A percentile compares a stretch with the other conserved stretches of the same genome.
Evolutionary conservation across 2,113 vertebrate genomes (phyloP).

Genomic region (Furnarius figulus): DNA sequence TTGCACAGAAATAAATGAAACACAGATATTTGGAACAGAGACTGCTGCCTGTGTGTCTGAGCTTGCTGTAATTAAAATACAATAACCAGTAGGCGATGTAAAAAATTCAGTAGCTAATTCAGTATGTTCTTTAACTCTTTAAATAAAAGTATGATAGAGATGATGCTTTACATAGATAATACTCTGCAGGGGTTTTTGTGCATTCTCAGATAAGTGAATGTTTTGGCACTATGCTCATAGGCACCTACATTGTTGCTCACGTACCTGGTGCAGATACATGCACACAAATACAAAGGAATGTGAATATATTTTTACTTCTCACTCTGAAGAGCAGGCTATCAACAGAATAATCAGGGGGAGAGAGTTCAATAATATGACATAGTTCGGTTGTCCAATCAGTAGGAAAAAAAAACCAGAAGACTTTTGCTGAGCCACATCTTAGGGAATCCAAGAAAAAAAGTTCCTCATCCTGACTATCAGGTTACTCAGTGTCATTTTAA

Average conservation of each 20-base stretch:
- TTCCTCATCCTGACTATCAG: neutral
- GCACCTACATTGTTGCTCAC: neutral
- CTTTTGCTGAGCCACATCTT: neutral
- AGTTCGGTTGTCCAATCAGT: neutral
- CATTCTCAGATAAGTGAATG: neutral
- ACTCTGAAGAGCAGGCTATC: neutral
- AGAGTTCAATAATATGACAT: neutral
- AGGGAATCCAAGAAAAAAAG: neutral
- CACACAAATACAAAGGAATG: neutral
- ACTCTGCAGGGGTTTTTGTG: neutral
- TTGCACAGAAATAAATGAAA: conserved; percentile 83
- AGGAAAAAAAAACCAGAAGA: neutral
- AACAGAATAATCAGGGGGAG: neutral
- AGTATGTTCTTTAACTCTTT: conserved; percentile 65
- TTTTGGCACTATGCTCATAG: neutral
- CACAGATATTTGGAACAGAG: conserved; percentile 80
- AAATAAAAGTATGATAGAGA: conserved; percentile 41
- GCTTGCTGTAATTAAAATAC: conserved; percentile 78
- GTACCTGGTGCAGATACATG: fast-evolving
- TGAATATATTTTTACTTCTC: neutral
- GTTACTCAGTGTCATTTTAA: neutral
- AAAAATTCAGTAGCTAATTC: conserved; percentile 71
- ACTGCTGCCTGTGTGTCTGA: conserved; percentile 78
- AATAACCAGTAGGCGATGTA: conserved; percentile 76
- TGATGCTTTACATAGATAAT: neutral